Evolutionary conservation across 2,797 vertebrate genomes (phyloP).

Genomic region (Garrulus glandarius): DNA sequence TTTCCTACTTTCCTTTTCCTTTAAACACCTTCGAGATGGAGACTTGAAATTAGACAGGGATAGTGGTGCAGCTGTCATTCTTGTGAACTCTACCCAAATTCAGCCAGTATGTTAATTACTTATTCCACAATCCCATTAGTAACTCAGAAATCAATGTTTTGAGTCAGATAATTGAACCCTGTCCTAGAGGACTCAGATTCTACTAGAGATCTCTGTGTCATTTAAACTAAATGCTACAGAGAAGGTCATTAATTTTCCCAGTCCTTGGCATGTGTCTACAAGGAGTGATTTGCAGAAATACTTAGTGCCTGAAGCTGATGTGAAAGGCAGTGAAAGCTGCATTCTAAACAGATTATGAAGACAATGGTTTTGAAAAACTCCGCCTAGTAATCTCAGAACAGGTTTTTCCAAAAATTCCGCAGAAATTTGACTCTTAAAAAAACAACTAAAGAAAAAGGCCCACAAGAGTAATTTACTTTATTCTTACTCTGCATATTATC

Average conservation of each 20-base stretch:
- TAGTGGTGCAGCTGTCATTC: not conserved
- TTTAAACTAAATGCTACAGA: not conserved
- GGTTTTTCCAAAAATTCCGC: not conserved
- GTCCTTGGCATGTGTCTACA: not conserved
- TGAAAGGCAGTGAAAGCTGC: not conserved
- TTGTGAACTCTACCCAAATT: not conserved
- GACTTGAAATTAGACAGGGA: not conserved
- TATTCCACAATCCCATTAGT: not conserved
- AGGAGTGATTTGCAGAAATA: constrained; percentile 33
- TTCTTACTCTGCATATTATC: not conserved
- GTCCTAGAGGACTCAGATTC: not conserved
- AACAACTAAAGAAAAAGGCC: not conserved
- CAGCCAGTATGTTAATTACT: not conserved
- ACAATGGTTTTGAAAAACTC: constrained; percentile 10
- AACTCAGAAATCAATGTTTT: not conserved
- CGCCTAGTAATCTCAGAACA: not conserved
- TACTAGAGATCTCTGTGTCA: not conserved
- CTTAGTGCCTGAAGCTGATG: not conserved
- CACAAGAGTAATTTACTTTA: not conserved
- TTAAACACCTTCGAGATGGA: not conserved
- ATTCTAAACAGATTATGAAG: not conserved
- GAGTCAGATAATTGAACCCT: not conserved
- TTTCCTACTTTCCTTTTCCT: not conserved
- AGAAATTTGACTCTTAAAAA: constrained; percentile 7
- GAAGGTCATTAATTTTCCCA: constrained; percentile 5